These are phyloP conservation scores for Aptenodytes patagonicus DNA, from an alignment of 2,113 vertebrate genomes.

Conservation along the genomic window DNA sequence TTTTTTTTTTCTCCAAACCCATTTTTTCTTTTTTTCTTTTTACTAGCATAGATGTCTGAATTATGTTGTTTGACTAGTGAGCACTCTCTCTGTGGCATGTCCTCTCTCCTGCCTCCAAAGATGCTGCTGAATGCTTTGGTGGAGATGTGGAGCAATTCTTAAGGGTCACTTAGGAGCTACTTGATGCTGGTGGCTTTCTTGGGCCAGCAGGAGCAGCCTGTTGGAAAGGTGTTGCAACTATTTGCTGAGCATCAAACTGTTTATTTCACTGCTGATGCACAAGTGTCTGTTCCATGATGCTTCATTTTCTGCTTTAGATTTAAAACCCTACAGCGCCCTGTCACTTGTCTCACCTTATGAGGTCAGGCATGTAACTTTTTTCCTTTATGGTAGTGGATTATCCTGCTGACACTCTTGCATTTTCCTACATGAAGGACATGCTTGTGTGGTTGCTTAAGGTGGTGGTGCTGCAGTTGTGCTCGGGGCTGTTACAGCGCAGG, in stretches of 20 bases:
- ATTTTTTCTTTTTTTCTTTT: neutral
- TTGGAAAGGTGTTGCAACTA: neutral
- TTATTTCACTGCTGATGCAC: neutral
- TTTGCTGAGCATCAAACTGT: neutral
- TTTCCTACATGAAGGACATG: neutral
- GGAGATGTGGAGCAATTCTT: neutral
- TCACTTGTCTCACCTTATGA: neutral
- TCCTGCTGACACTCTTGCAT: neutral
- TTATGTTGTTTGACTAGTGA: neutral
- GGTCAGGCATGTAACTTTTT: neutral
- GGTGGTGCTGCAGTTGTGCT: neutral
- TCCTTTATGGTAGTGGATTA: neutral
- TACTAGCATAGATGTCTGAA: neutral
- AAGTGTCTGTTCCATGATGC: neutral
- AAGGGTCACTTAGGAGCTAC: neutral
- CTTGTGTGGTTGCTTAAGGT: neutral
- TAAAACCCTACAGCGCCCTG: neutral
- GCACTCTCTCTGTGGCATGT: neutral
- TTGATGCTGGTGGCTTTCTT: neutral
- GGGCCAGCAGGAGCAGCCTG: neutral
- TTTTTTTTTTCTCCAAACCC: neutral
- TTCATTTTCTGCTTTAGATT: neutral
- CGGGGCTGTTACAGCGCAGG: neutral
- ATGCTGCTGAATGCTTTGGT: neutral
- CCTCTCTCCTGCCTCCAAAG: neutral